Base-by-base conservation (phyloP, 2,797 vertebrate genomes). In the Sternarchorhynchus goeldii region DNA sequence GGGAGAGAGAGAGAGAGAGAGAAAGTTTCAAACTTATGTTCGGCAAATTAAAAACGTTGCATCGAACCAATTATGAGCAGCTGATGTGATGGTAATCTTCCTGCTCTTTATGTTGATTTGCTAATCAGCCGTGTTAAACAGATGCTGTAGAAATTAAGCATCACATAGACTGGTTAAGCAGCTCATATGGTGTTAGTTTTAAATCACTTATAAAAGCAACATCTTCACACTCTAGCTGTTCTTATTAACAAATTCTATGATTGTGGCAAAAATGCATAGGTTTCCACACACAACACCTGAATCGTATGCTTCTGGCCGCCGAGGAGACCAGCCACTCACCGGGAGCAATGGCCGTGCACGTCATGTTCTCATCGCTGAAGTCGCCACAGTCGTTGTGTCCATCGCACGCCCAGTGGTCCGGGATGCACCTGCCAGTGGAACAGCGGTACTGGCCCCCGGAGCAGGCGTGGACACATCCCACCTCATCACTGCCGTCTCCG, bases 331-430 rank as follows among this genome's bases (percentile, higher is more conserved):
- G 16, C 4, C 34, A 31, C 89, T 88, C 88, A 93, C 92, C 21
- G 34, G 90, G 89, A 7, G 89, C 94, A 86, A 93, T 88, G 18
- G 92, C 95, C 82, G 93, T 90, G 87, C 97, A 99, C 68, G 96
- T 96, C 6, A 86, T 79, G 86, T 91, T 93, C 90, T 99, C 98
- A 39, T 99, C 98, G 65, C 96, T 99, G 90, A 93, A 96, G 85
- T 99, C 98, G 0, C 95, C 98, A 14, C 98, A 99, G 91, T 99
- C 98, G 3, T 99, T 96, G 87, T 99, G 96, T 0, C 96, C 97
- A 64, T 99, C 98, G 55, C 97, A 99, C 0, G 92, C 93, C 98
- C 98, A 99, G 25, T 99, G 94, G 2, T 91, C 91, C 0, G 97
- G 96, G 81, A 99, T 95, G 20, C 98, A 99, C 68, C 96, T 93